Evolutionary conservation across 2,113 vertebrate species (phyloP).

Genomic region (Grammomys dolichurus): DNA sequence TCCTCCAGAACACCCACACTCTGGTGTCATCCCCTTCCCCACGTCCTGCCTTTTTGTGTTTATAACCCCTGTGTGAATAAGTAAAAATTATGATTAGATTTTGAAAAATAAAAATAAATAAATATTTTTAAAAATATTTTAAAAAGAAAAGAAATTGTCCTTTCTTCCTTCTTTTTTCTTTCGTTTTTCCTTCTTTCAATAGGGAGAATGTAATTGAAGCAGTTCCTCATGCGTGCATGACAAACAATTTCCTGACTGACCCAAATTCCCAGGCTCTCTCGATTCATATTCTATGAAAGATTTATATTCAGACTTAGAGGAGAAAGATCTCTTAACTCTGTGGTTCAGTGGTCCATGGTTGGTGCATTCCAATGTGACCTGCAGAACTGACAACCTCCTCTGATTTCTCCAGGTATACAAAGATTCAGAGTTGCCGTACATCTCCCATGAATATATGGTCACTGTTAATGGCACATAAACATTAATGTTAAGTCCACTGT

Average conservation of each 20-base stretch:
- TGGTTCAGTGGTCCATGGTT: background rate
- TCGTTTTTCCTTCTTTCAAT: no score
- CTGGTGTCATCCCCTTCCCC: no score
- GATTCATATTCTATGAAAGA: slow-evolving; percentile 19
- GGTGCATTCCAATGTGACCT: background rate
- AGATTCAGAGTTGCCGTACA: slow-evolving; percentile 94
- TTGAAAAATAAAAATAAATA: no score
- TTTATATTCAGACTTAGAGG: background rate
- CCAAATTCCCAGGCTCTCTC: background rate
- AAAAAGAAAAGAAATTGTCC: no score
- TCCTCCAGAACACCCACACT: no score
- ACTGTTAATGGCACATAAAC: no score
- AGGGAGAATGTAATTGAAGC: background rate
- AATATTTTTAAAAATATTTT: no score
- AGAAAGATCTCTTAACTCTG: background rate
- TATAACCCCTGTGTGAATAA: no score
- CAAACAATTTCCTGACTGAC: background rate
- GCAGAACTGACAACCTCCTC: background rate
- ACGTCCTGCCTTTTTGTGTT: no score
- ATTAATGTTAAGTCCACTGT: no score
- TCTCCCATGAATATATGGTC: slow-evolving; percentile 57
- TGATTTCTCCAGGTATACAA: slow-evolving; percentile 89
- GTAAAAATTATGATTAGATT: no score
- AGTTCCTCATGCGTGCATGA: background rate
- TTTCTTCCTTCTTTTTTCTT: no score